These are phyloP conservation scores for Ormyrus pomaceus DNA, from an alignment of 2,888 invertebrate species.

Conservation along the genomic window DNA sequence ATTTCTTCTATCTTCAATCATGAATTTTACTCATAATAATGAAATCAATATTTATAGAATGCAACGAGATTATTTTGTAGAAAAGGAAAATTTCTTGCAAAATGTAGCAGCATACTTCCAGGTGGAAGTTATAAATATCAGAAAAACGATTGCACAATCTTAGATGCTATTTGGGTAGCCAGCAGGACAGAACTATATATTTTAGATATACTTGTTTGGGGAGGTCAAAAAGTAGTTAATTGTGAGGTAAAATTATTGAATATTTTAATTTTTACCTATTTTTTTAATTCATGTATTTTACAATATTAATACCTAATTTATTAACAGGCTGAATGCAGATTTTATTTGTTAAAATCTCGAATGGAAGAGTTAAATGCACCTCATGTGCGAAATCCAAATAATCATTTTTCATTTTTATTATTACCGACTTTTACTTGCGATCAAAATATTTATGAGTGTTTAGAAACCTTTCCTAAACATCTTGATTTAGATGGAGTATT, in stretches of 20 bases:
- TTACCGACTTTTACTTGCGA: slow-evolving; percentile 77
- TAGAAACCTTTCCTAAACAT: slow-evolving; percentile 70
- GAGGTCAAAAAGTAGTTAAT: slow-evolving; percentile 82
- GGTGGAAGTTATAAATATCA: slow-evolving; percentile 80
- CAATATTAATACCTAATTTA: slow-evolving; percentile 39
- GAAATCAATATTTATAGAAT: slow-evolving; percentile 76
- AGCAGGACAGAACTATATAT: slow-evolving; percentile 82
- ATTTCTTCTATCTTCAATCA: neutral
- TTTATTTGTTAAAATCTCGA: slow-evolving; percentile 88
- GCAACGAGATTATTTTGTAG: slow-evolving; percentile 83
- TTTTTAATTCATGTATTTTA: slow-evolving; percentile 15
- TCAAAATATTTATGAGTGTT: slow-evolving; percentile 75
- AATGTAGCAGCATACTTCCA: slow-evolving; percentile 81
- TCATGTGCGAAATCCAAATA: slow-evolving; percentile 69
- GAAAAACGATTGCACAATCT: slow-evolving; percentile 79
- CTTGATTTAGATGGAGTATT: slow-evolving; percentile 89
- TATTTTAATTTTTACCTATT: neutral
- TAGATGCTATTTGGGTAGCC: slow-evolving; percentile 89
- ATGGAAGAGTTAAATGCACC: slow-evolving; percentile 80
- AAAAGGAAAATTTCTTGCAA: slow-evolving; percentile 76
- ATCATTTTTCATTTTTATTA: slow-evolving; percentile 76
- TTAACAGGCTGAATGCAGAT: slow-evolving; percentile 87
- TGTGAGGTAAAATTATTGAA: slow-evolving; percentile 81
- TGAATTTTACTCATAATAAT: slow-evolving; percentile 26
- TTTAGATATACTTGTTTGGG: slow-evolving; percentile 91